Evolutionary conservation across 1,140 invertebrate genomes (phyloP).

Genomic region (Glomeris maerens): DNA sequence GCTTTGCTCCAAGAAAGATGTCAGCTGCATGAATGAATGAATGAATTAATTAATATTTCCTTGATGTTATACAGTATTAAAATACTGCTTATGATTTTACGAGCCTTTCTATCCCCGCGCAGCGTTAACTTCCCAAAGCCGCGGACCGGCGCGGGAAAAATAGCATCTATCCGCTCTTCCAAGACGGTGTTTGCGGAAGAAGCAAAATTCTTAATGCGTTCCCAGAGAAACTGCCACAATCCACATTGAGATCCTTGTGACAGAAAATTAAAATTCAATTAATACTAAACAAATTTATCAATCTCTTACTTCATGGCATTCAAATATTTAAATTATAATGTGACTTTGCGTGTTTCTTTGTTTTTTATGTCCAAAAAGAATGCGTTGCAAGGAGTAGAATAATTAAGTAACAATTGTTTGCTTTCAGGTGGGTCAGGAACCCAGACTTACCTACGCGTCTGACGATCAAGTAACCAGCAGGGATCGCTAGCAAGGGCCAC

Average conservation of each 20-base stretch:
- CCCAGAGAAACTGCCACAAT: slow-evolving; percentile 21
- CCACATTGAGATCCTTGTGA: slow-evolving; percentile 23
- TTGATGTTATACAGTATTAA: too few species aligned
- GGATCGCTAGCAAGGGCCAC: slow-evolving; percentile 47
- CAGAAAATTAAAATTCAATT: slow-evolving; percentile 10
- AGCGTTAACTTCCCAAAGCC: slow-evolving; percentile 38
- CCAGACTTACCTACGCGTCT: slow-evolving; percentile 40
- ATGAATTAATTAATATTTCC: too few species aligned
- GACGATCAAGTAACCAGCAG: slow-evolving; percentile 45
- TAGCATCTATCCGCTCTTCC: slow-evolving; percentile 26
- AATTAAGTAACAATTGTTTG: too few species aligned
- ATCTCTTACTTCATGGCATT: too few species aligned
- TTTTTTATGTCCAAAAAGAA: too few species aligned
- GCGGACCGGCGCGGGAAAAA: slow-evolving; percentile 37
- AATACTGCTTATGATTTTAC: too few species aligned
- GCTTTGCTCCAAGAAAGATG: slow-evolving; percentile 29
- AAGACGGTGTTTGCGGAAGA: slow-evolving; percentile 19
- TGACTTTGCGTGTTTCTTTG: too few species aligned
- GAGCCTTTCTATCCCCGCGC: slow-evolving; percentile 43
- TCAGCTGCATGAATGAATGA: too few species aligned
- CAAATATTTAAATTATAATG: too few species aligned
- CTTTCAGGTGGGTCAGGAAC: too few species aligned
- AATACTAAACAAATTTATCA: slow-evolving; percentile 2
- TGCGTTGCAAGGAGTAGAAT: too few species aligned
- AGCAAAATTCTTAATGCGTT: slow-evolving; percentile 16